Conservation (phyloP, 2,113 vertebrate genomes). For the Hyaena hyaena region DNA sequence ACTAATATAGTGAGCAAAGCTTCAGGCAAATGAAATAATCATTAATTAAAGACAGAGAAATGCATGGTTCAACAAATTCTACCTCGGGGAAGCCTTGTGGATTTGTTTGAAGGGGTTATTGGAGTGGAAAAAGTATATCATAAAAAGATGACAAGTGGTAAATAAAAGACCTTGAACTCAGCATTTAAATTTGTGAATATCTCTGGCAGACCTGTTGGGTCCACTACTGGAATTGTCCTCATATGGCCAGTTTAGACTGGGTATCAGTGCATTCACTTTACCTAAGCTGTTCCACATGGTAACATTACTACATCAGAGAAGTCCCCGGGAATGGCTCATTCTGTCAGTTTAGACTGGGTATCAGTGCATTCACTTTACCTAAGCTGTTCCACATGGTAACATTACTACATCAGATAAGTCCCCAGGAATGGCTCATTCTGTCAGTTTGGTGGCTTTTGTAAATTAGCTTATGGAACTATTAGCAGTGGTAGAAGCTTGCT, state of each 20-base stretch:
- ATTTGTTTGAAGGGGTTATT: background rate
- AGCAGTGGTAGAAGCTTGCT: background rate
- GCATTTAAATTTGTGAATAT: background rate
- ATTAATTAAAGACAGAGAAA: conserved; percentile 15
- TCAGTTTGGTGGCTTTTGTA: background rate
- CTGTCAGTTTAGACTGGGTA: background rate
- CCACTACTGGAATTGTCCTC: background rate
- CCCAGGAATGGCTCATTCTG: background rate
- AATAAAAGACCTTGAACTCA: background rate
- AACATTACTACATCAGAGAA: background rate
- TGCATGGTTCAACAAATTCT: background rate
- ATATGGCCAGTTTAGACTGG: background rate
- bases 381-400: background rate
- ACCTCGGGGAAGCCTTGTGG: background rate
- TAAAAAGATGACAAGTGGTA: background rate
- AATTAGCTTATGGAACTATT: background rate
- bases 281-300: background rate
- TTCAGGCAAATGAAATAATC: background rate
- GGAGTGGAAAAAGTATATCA: background rate
- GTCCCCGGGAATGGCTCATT: background rate
- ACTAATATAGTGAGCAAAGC: background rate
- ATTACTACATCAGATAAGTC: rapidly evolving
- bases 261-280: background rate
- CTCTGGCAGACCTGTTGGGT: background rate
- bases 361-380: background rate